phyloP scores from a whole-genome alignment of 2,797 vertebrate species.

The Galagoides demidoff region DNA sequence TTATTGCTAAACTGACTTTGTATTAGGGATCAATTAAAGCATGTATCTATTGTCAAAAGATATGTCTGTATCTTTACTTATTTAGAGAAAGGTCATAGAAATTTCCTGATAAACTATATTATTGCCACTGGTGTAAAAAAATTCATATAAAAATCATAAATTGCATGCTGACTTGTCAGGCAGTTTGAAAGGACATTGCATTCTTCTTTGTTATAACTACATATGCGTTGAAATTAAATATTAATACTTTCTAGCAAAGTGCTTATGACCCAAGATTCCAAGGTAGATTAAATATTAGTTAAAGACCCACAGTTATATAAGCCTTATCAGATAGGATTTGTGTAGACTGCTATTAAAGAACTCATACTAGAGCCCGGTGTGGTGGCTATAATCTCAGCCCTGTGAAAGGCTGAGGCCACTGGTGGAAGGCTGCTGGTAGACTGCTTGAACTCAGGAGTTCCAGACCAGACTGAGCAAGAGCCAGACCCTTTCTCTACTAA shows the following conservation, averaged over 20 bases:
- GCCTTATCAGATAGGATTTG: not conserved
- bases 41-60: not conserved
- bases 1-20: not conserved
- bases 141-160: constrained; percentile 6
- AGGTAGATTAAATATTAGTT: not conserved
- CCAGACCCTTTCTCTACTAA: no score
- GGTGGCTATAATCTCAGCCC: no score
- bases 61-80: not conserved
- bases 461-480: no score
- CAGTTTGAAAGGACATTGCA: constrained; percentile 26
- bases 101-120: constrained; percentile 11
- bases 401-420: no score
- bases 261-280: not conserved
- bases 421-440: no score
- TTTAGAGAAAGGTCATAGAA: constrained; percentile 41
- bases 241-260: constrained; percentile 7
- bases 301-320: not conserved
- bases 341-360: not conserved
- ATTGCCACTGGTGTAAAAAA: not conserved
- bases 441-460: no score
- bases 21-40: not conserved
- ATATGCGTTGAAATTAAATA: constrained; percentile 19
- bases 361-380: not conserved
- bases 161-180: constrained; percentile 3
- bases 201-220: constrained; percentile 18